Base-by-base conservation (phyloP, 2,113 vertebrate genomes). In the Tauraco erythrolophus region DNA sequence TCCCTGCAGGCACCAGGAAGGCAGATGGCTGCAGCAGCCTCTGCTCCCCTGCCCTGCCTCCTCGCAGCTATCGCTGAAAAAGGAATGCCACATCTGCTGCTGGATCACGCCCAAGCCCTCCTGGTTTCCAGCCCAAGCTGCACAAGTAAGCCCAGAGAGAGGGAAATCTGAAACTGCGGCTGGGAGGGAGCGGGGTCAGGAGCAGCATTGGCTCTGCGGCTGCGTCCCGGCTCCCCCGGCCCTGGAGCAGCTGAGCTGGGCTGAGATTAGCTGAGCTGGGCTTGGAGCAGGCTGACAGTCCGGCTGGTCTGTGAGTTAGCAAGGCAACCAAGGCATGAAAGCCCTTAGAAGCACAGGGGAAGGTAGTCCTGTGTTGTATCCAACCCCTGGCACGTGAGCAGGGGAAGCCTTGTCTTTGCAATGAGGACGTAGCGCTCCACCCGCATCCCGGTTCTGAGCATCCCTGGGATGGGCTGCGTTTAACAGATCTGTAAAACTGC, bases 1-100 rank as follows among this genome's bases (percentile, higher is more conserved):
- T 85, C 62, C 39, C 53, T 35, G 30, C 4, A 0, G 1, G 77
- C 6, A 2, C 4, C 1, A 30, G 48, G 19, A 41, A 35, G 10
- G 62, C 39, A 81, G 83, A 23, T 66, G 68, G 68, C 68, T 48
- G 41, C 76, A 27, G 50, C 61, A 31, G 30, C 56, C n/a, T 61
- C 56, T 1, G 13, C 46, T 58, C 57, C 50, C 51, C 54, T 3
- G 0, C 78, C 61, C 41, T 39, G 37, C 28, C 45, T 70, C 48
- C 79, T 45, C 4, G 0, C 9, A 37, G 61, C 53, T 21, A 15
- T 24, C 6, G 0, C 56, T 86, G 83, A 1, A 65, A 57, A 72
- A 48, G 79, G 65, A 43, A 43, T 43, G 65, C 31, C 71, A 2
- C 64, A 39, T n/a, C 64, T 51, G 78, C 71, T 58, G 64, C 58